Base-by-base conservation (phyloP, 1,140 invertebrate genomes). In the Saxidomus purpurata region DNA sequence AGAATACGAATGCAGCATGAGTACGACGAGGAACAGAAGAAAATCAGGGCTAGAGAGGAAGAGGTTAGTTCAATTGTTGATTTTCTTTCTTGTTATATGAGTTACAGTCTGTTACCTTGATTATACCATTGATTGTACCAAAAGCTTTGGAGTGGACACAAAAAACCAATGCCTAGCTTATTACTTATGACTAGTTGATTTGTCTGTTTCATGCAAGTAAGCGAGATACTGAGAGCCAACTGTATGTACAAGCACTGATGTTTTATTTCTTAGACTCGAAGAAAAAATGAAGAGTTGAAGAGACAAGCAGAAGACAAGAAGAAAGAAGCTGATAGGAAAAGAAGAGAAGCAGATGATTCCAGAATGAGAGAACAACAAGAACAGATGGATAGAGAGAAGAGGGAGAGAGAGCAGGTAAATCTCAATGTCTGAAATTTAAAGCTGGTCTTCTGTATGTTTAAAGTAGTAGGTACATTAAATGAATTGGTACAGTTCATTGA, bases 231-330 rank as follows among this genome's bases (percentile, higher is more conserved):
- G n/a, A n/a, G n/a, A n/a, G n/a, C n/a, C n/a, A n/a, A n/a, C n/a
- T n/a, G n/a, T n/a, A n/a, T n/a, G n/a, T n/a, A n/a, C n/a, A n/a
- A n/a, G n/a, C n/a, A n/a, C n/a, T n/a, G n/a, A n/a, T n/a, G n/a
- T 28, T 28, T 63, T 63, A 59, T 71, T 25, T 55, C 71, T 82
- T 86, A 95, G 95, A 92, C 93, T 38, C 83, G 94, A 31, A 77
- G 92, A 55, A 94, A 94, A 79, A 94, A 95, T 89, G 94, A 95
- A 83, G 94, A 95, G 82, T 59, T 95, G 55, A 92, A 92, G 52
- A 87, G 91, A 61, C 88, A 92, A 71, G 93, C 93, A 15, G 94
- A 95, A 49, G 92, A 94, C 25, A 94, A 91, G 87, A 94, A 93
- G 79, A 89, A 88, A 69, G 94, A 95, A 67, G 85, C 88, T 22